Evolutionary conservation across 2,888 invertebrate genomes (phyloP).

Genomic region (Lepidonotus clava): DNA sequence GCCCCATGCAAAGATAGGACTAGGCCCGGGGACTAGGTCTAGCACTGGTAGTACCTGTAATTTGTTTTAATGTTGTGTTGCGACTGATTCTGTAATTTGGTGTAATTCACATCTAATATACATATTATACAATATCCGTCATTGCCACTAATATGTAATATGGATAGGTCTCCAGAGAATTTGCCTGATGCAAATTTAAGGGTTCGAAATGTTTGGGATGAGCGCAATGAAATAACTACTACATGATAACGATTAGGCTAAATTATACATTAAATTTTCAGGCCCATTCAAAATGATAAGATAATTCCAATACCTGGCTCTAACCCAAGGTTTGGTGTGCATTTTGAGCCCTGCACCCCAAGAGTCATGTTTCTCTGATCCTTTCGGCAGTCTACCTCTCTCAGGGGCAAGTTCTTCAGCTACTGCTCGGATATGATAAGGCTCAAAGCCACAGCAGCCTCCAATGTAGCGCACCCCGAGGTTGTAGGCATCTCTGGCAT

Average conservation of each 20-base stretch:
- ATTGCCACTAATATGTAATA: too few relatives aligned
- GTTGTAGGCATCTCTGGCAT: conserved; percentile 79
- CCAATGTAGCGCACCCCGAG: conserved; percentile 80
- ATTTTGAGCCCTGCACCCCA: conserved; percentile 80
- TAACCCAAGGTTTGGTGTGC: conserved; percentile 81
- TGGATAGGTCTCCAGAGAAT: background rate
- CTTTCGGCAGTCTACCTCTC: conserved; percentile 70
- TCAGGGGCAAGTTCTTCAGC: conserved; percentile 79
- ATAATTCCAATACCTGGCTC: conserved; percentile 73
- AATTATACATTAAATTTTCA: too few relatives aligned
- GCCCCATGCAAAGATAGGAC: too few relatives aligned
- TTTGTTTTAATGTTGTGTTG: too few relatives aligned
- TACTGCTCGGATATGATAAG: conserved; percentile 80
- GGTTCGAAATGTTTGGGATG: background rate
- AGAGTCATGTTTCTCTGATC: conserved; percentile 77
- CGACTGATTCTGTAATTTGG: too few relatives aligned
- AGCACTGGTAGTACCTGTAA: too few relatives aligned
- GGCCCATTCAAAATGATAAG: background rate
- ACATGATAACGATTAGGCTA: too few relatives aligned
- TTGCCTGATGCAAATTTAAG: background rate
- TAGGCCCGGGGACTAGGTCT: too few relatives aligned
- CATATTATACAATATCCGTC: too few relatives aligned
- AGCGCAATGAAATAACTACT: background rate
- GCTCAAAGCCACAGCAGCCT: conserved; percentile 80
- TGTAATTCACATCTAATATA: too few relatives aligned